Conservation (phyloP, 2,113 vertebrate genomes). For the Electrona antarctica region DNA sequence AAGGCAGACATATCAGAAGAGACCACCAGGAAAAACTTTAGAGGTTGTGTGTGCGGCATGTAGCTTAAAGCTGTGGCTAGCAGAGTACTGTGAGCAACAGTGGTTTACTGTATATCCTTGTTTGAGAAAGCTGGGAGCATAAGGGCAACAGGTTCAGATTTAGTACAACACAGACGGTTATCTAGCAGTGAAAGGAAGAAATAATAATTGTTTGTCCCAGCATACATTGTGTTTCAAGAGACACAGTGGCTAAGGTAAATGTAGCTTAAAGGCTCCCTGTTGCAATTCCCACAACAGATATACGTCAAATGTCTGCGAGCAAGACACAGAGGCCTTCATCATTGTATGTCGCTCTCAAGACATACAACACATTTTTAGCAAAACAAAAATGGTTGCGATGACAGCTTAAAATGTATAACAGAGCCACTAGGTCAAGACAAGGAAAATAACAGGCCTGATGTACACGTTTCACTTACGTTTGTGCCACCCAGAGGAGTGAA, state of each 20-base stretch:
- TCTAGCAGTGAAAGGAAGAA: not conserved
- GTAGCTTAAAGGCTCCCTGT: too few relatives aligned
- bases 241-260: not conserved
- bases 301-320: too few relatives aligned
- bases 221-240: not conserved
- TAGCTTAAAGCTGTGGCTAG: slow-evolving; percentile 37
- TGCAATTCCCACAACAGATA: too few relatives aligned
- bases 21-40: slow-evolving; percentile 35
- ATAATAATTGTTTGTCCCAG: not conserved
- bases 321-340: too few relatives aligned
- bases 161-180: slow-evolving; percentile 35
- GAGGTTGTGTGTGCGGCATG: slow-evolving; percentile 11
- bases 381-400: not conserved
- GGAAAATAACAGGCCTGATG: slow-evolving; percentile 8
- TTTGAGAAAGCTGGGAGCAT: slow-evolving; percentile 22
- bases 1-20: slow-evolving; percentile 17
- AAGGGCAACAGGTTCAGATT: slow-evolving; percentile 34
- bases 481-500: slow-evolving; percentile 33
- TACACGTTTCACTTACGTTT: slow-evolving; percentile 9
- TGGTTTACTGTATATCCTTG: slow-evolving; percentile 24
- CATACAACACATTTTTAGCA: too few relatives aligned
- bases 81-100: slow-evolving; percentile 28
- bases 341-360: too few relatives aligned
- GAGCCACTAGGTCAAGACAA: slow-evolving; percentile 10
- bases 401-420: slow-evolving; percentile 1